A percentile compares a stretch with the other conserved stretches of the same genome.
Evolutionary conservation across 2,113 vertebrate genomes (phyloP).

Genomic region (Otolemur garnettii): DNA sequence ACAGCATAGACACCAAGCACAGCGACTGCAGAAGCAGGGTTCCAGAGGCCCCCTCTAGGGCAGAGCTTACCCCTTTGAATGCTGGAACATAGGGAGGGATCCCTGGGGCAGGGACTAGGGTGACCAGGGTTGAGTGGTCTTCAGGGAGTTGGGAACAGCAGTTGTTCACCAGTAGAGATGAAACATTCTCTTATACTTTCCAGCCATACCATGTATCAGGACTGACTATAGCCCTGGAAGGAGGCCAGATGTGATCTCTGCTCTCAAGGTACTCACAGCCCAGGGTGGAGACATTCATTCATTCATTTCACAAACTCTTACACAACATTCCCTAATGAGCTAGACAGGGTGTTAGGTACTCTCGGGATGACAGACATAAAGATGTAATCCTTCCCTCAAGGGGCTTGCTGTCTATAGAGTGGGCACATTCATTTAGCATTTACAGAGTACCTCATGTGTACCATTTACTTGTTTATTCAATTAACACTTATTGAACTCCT

Average conservation of each 20-base stretch:
- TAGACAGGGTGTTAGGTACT: background rate
- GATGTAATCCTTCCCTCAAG: background rate
- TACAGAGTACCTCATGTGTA: background rate
- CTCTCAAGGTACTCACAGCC: background rate
- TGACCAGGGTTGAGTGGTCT: background rate
- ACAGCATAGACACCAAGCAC: background rate
- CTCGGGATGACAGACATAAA: background rate
- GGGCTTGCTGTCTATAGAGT: background rate
- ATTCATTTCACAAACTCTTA: background rate
- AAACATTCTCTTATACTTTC: too few species aligned
- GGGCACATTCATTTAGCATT: background rate
- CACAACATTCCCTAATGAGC: background rate
- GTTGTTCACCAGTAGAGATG: background rate
- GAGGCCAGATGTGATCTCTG: background rate
- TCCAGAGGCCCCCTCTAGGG: background rate
- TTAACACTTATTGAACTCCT: accelerated
- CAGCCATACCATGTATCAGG: background rate
- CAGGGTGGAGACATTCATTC: background rate
- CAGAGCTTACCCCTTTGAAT: background rate
- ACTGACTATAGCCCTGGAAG: background rate
- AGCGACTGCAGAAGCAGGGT: background rate
- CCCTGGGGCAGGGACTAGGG: background rate
- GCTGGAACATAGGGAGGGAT: background rate
- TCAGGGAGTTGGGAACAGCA: background rate
- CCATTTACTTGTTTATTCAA: background rate